Conservation (phyloP, 2,888 invertebrate species). For the Pedicia rivosa region DNA sequence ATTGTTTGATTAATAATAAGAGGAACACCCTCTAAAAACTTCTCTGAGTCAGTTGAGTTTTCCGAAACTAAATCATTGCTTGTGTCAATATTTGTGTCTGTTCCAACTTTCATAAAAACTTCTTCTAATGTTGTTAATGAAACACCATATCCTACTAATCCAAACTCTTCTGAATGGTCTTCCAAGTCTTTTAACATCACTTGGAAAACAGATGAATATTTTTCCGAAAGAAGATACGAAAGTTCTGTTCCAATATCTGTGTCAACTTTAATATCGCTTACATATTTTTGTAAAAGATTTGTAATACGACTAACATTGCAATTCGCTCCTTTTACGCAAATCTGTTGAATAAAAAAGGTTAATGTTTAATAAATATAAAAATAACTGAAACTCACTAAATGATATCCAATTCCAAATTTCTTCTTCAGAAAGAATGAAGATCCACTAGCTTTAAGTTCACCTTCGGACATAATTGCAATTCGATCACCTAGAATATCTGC, state of each 20-base stretch:
- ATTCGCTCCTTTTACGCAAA: slow-evolving; percentile 34
- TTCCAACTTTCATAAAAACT: slow-evolving; percentile 49
- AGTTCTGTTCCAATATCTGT: slow-evolving; percentile 55
- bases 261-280: slow-evolving; percentile 42
- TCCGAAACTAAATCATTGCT: not conserved
- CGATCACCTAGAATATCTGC: slow-evolving; percentile 76
- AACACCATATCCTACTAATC: slow-evolving; percentile 59
- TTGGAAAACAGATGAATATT: slow-evolving; percentile 43
- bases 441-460: slow-evolving; percentile 64
- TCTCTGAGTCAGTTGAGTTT: slow-evolving; percentile 1
- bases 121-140: slow-evolving; percentile 74
- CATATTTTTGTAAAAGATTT: slow-evolving; percentile 37
- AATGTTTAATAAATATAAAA: no score
- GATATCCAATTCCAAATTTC: slow-evolving; percentile 76
- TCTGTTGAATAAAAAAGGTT: slow-evolving; percentile 55
- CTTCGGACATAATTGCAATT: slow-evolving; percentile 75
- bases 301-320: slow-evolving; percentile 31
- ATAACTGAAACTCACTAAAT: slow-evolving; percentile 40
- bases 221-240: slow-evolving; percentile 44
- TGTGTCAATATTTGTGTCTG: slow-evolving; percentile 10
- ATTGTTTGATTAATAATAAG: slow-evolving; percentile 36
- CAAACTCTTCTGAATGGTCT: slow-evolving; percentile 34
- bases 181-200: slow-evolving; percentile 50
- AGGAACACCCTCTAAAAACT: slow-evolving; percentile 13
- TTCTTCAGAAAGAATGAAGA: slow-evolving; percentile 69